A percentile compares a stretch with the other conserved stretches of the same genome.
Conservation (phyloP, 2,113 vertebrate species). For the Rhinichthys klamathensis region DNA sequence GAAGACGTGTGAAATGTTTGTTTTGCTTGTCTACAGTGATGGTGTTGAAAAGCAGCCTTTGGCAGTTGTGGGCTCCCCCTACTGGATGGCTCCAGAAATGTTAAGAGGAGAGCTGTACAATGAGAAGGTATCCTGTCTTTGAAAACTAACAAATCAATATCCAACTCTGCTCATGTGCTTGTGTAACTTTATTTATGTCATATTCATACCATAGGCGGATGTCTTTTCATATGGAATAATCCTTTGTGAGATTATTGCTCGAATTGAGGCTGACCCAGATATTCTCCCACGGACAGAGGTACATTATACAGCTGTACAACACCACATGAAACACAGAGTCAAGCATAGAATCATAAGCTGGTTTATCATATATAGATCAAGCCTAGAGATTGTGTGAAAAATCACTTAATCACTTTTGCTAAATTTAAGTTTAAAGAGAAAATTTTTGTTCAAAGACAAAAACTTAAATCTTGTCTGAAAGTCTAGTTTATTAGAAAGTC, state of each 20-base stretch:
- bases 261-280: constrained; percentile 92
- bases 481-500: not conserved
- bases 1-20: not conserved
- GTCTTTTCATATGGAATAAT: constrained; percentile 94
- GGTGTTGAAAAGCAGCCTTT: constrained; percentile 82
- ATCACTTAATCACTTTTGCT: not conserved
- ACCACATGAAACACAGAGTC: not conserved
- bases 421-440: not conserved
- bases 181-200: not conserved
- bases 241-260: constrained; percentile 91
- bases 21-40: constrained; percentile 72
- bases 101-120: constrained; percentile 91
- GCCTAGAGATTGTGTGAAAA: not conserved
- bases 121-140: constrained; percentile 82
- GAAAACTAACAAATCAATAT: not conserved
- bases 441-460: not conserved
- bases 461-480: not conserved
- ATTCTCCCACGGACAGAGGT: constrained; percentile 93
- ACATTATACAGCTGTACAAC: constrained; percentile 18
- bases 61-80: constrained; percentile 92
- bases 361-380: not conserved
- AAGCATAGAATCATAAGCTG: not conserved
- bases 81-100: constrained; percentile 98
- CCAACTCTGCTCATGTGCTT: not conserved
- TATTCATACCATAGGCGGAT: constrained; percentile 67